Evolutionary conservation across 2,888 invertebrate genomes (phyloP).

Genomic region (Papilio elwesi): DNA sequence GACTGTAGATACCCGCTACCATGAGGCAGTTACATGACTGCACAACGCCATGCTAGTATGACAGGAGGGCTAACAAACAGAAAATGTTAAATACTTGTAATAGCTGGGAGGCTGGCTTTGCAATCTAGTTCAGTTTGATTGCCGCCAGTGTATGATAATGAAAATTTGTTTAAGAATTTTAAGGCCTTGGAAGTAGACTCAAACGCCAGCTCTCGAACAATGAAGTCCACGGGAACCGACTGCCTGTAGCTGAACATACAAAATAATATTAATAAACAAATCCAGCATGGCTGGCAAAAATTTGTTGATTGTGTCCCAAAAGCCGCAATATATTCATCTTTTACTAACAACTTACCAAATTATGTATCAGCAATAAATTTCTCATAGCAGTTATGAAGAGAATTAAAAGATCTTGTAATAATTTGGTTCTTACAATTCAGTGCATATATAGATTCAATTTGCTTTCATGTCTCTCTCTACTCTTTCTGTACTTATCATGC

Average conservation of each 20-base stretch:
- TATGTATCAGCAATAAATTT: not conserved
- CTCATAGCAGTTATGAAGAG: not conserved
- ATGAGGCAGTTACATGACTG: constrained; percentile 70
- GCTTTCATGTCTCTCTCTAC: no score
- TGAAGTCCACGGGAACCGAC: constrained; percentile 93
- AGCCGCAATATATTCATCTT: not conserved
- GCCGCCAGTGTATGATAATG: constrained; percentile 88
- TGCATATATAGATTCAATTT: no score
- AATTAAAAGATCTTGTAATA: not conserved
- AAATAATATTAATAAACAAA: constrained; percentile 73
- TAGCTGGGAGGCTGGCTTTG: constrained; percentile 89
- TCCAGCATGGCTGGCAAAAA: constrained; percentile 65
- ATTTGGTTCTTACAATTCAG: not conserved
- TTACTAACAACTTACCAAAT: constrained; percentile 17
- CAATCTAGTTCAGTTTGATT: constrained; percentile 93
- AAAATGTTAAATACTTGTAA: constrained; percentile 84
- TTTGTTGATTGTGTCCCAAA: not conserved
- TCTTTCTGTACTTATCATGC: no score
- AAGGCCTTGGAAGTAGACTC: constrained; percentile 91
- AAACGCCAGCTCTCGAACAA: constrained; percentile 95
- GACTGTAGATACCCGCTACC: constrained; percentile 58
- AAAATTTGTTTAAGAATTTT: constrained; percentile 94
- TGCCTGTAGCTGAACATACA: constrained; percentile 95
- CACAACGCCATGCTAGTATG: constrained; percentile 70
- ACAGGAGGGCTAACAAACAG: constrained; percentile 70